Base-by-base conservation (phyloP, 2,113 vertebrate genomes). In the Miniopterus natalensis region DNA sequence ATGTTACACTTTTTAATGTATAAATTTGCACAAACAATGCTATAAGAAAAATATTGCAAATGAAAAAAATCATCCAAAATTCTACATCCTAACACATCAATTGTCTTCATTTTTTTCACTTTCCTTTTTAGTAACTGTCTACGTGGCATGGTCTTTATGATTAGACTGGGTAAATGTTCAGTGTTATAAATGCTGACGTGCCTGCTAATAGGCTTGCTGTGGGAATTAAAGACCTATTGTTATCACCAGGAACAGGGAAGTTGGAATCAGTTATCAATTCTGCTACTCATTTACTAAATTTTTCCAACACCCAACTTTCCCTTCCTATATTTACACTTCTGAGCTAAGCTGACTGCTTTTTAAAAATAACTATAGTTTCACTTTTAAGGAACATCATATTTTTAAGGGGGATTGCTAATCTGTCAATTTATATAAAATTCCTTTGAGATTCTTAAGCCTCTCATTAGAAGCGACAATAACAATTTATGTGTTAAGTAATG, bases 261-360 rank as follows among this genome's bases (percentile, higher is more conserved):
- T 63, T 96, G 85, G 65, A 95, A 75, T 95, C 77, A 63, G 9
- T 68, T 86, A 45, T 29, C 88, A 89, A 18, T 94, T 96, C 65
- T 94, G 42, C 84, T 96, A 98, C 98, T 98, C 97, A 95, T 47
- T 47, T 83, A 84, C 77, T 90, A 71, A 57, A 23, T 75, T 94
- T 94, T 40, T 90, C 36, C 25, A 88, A 81, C n/a, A 97, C 15
- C 25, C 87, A 92, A 55, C 66, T 95, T 95, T 95, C 27, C n/a
- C 45, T 65, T 78, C 51, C 59, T 95, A 18, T 94, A 1, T 74
- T 92, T 92, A 92, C 3, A 86, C 53, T 87, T 96, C 70, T 89
- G 68, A 93, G 14, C 18, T 70, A 96, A 91, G 5, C 57, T 83
- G 29, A 20, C 31, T 63, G 31, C 59, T 88, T 86, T 94, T 74